phyloP scores from a whole-genome alignment of 2,797 vertebrate genomes.

The Scolopax bukidnonensis region DNA sequence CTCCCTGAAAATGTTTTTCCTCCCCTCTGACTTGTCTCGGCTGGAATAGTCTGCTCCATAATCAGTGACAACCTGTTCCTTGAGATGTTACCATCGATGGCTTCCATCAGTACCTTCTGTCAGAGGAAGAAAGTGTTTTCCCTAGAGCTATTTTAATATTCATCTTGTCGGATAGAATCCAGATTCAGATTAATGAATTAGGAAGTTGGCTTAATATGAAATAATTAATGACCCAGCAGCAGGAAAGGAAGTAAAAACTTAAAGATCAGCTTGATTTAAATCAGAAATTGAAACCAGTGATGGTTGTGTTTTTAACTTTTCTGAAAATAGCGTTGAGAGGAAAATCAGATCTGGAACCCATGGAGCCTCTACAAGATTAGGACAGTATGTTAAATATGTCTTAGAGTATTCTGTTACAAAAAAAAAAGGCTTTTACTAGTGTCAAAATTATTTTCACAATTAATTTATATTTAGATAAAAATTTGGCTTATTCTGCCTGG shows the following conservation, averaged over 20 bases:
- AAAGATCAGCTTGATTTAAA: neutral
- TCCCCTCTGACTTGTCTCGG: neutral
- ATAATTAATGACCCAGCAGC: neutral
- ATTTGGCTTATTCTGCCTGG: neutral
- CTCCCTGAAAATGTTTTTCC: neutral
- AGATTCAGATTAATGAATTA: slow-evolving; percentile 4
- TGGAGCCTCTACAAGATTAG: neutral
- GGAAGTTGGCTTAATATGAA: neutral
- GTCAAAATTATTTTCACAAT: neutral
- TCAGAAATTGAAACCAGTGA: neutral
- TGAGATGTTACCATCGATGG: neutral
- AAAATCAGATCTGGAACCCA: neutral
- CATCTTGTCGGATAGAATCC: neutral
- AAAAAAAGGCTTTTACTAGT: neutral
- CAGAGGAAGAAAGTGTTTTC: neutral
- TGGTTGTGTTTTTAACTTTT: neutral
- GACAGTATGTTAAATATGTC: neutral
- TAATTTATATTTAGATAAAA: neutral
- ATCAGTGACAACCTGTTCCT: neutral
- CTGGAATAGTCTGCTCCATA: neutral
- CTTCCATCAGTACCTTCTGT: neutral
- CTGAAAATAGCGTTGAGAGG: neutral
- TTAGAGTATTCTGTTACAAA: neutral
- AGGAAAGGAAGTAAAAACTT: neutral
- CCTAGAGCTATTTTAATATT: neutral